Conservation (phyloP, 2,113 vertebrate genomes). For the Hydrolagus affinis region DNA sequence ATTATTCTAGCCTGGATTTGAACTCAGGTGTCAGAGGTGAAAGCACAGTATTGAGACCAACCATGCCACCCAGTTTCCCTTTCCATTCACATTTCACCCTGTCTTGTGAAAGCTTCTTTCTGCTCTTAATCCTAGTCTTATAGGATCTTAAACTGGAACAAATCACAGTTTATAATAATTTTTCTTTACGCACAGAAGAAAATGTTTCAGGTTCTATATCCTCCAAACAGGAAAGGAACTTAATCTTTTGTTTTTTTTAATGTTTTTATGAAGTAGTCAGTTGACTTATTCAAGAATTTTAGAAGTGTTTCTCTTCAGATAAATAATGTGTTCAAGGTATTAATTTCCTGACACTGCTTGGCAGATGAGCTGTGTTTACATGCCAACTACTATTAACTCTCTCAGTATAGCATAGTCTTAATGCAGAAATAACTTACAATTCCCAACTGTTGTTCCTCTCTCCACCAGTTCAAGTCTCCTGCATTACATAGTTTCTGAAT, state of each 20-base stretch:
- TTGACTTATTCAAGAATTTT: conserved; percentile 23
- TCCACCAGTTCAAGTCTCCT: too few species aligned
- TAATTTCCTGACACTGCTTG: conserved; percentile 12
- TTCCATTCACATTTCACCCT: not conserved
- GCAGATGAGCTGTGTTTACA: not conserved
- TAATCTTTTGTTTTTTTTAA: conserved; percentile 23
- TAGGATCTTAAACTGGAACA: not conserved
- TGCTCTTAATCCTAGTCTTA: not conserved
- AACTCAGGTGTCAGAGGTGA: not conserved
- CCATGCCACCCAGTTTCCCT: too few species aligned
- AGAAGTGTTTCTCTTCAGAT: not conserved
- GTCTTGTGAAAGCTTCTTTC: not conserved
- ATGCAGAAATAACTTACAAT: too few species aligned
- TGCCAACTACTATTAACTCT: not conserved
- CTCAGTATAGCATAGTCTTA: not conserved
- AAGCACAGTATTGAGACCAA: not conserved
- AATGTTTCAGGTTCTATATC: not conserved
- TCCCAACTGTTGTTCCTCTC: too few species aligned
- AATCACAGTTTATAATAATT: not conserved
- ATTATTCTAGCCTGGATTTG: not conserved
- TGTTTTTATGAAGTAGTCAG: conserved; percentile 24
- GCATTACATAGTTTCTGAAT: too few species aligned
- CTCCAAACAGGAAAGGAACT: conserved; percentile 3
- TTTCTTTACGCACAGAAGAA: not conserved
- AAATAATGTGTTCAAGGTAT: conserved; percentile 6